Evolutionary conservation across 2,113 vertebrate species (phyloP), one percentile per base, ranked within the genome.

Genomic region (Rhabdomys dilectus): DNA sequence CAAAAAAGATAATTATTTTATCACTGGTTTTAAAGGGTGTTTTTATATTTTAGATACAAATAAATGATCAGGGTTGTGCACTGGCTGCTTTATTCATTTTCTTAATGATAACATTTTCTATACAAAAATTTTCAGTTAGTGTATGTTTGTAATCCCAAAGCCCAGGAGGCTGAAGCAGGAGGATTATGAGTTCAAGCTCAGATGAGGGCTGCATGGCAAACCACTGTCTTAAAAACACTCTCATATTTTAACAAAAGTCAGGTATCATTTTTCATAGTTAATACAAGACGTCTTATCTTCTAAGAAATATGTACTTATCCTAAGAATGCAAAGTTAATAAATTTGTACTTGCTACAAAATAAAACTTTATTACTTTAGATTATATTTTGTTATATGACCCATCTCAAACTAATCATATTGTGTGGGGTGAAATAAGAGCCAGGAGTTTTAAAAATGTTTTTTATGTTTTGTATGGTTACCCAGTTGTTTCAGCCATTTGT

Each of bases 321-420:
- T 39, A 77, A 80, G 1, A 26, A 77, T 76, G 66, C 36, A 92
- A 82, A 81, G 16, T 89, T 58, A 80, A 29, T 86, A 70, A 85
- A 91, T 53, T 93, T 56, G 73, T 73, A 29, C 29, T 89, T 93
- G 76, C n/a, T 91, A 70, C 42, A 77, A 95, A 84, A 88, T 68
- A 82, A 92, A 62, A n/a, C 1, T 75, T 73, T 88, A n/a, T 36
- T 92, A 22, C 62, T 95, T 29, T 87, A 82, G 66, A 3, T 94
- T 94, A 68, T 26, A 21, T 66, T 89, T 89, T 94, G 26, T 70
- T 76, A 53, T 91, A 39, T 87, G 58, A 77, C 56, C 24, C 17
- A 80, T 70, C 29, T 91, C 82, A 91, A 93, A 87, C 39, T 48
- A 76, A 89, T 89, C 26, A 89, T 85, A 48, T 26, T 89, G 10